Percentiles rank a stretch among this genome's conserved stretches.
phyloP scores from a whole-genome alignment of 2,113 vertebrate species.

The Xiphias gladius region DNA sequence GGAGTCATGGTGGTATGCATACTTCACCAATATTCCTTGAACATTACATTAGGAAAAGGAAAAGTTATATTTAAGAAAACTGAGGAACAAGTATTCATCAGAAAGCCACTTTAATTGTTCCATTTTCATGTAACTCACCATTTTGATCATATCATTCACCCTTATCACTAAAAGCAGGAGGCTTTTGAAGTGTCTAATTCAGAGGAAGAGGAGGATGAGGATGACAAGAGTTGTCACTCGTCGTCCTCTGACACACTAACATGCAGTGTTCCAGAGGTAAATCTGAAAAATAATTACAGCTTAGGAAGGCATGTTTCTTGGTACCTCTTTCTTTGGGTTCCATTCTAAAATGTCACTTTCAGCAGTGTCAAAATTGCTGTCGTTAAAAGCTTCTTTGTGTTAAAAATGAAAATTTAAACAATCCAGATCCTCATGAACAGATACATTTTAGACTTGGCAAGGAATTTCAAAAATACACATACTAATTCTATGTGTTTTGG shows the following conservation, averaged over 20 bases:
- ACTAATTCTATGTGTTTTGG: background rate
- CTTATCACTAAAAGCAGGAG: conserved; percentile 71
- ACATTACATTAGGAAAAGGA: background rate
- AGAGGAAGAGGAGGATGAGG: conserved; percentile 80
- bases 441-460: background rate
- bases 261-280: conserved; percentile 84
- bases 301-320: conserved; percentile 14
- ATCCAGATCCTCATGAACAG: background rate
- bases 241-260: conserved; percentile 86
- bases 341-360: conserved; percentile 13
- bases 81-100: background rate
- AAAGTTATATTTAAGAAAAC: background rate
- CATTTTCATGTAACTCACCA: conserved; percentile 8
- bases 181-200: conserved; percentile 55
- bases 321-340: conserved; percentile 28
- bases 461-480: background rate
- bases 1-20: background rate
- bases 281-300: conserved; percentile 17
- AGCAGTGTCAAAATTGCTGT: background rate
- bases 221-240: conserved; percentile 74
- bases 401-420: background rate
- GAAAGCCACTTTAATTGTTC: background rate
- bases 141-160: conserved; percentile 40
- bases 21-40: background rate
- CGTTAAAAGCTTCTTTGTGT: too few species aligned